Evolutionary conservation across 2,797 vertebrate species (phyloP).

Genomic region (Steatocranus sp.): DNA sequence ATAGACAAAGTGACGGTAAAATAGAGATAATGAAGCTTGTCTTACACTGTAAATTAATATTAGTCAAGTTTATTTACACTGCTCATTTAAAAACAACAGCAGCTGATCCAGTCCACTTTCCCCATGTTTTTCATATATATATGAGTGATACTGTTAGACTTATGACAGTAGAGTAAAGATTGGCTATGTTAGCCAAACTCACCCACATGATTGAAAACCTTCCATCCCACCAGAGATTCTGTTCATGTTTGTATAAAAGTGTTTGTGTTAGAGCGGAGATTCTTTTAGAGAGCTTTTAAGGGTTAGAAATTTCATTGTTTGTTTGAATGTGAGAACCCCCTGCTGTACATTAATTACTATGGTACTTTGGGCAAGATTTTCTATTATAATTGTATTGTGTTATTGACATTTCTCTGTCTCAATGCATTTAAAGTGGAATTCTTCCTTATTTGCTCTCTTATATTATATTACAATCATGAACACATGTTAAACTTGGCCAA

Average conservation of each 20-base stretch:
- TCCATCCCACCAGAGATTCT: not conserved
- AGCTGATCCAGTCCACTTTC: not conserved
- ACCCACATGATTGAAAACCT: not conserved
- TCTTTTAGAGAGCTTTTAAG: not conserved
- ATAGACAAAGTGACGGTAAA: accelerated
- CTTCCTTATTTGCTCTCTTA: not conserved
- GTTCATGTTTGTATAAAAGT: not conserved
- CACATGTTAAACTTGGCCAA: not conserved
- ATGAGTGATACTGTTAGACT: not conserved
- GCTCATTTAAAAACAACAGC: not conserved
- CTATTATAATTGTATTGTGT: not conserved
- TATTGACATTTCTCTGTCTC: not conserved
- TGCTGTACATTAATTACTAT: not conserved
- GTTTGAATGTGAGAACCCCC: not conserved
- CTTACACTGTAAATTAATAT: not conserved
- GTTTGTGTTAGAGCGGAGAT: not conserved
- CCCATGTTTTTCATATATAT: not conserved
- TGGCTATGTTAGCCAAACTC: not conserved
- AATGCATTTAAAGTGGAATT: accelerated
- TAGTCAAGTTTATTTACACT: not conserved
- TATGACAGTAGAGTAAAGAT: not conserved
- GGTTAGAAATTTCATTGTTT: not conserved
- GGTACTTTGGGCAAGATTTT: not conserved
- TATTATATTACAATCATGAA: not conserved
- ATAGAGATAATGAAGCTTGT: not conserved